These are phyloP conservation scores for Etheostoma cragini DNA, from an alignment of 2,113 vertebrate species.

Conservation along the genomic window DNA sequence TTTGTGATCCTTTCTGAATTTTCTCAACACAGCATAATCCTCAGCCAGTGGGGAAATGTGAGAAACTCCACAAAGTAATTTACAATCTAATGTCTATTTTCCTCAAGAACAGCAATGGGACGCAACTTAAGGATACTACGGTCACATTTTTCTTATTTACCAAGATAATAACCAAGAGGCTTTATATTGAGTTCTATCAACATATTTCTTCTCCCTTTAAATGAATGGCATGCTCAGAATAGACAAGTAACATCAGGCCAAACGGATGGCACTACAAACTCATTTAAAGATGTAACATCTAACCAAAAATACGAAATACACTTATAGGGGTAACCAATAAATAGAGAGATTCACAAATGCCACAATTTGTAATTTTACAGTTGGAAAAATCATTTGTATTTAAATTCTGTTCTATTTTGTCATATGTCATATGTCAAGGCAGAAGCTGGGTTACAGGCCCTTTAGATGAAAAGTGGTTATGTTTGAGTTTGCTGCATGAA, in stretches of 20 bases:
- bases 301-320: constrained; percentile 2
- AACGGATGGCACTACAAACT: not conserved
- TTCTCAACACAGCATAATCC: constrained; percentile 42
- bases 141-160: constrained; percentile 39
- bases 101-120: constrained; percentile 12
- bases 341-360: not conserved
- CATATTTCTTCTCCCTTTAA: constrained; percentile 11
- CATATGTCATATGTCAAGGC: not conserved
- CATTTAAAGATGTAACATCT: not conserved
- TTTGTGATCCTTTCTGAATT: constrained; percentile 56
- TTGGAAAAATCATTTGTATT: not conserved
- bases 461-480: not conserved
- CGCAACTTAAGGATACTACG: constrained; percentile 40
- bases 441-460: not conserved
- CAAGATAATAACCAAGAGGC: constrained; percentile 51
- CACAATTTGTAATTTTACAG: not conserved
- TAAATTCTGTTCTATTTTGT: not conserved
- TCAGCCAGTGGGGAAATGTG: constrained; percentile 57
- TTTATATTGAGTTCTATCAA: constrained; percentile 32
- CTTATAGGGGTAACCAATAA: not conserved
- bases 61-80: constrained; percentile 64
- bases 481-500: constrained; percentile 4
- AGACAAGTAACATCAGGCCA: constrained; percentile 13
- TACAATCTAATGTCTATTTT: constrained; percentile 56
- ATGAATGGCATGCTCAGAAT: constrained; percentile 42